phyloP scores from a whole-genome alignment of 2,113 vertebrate species.

The Cyanistes caeruleus region DNA sequence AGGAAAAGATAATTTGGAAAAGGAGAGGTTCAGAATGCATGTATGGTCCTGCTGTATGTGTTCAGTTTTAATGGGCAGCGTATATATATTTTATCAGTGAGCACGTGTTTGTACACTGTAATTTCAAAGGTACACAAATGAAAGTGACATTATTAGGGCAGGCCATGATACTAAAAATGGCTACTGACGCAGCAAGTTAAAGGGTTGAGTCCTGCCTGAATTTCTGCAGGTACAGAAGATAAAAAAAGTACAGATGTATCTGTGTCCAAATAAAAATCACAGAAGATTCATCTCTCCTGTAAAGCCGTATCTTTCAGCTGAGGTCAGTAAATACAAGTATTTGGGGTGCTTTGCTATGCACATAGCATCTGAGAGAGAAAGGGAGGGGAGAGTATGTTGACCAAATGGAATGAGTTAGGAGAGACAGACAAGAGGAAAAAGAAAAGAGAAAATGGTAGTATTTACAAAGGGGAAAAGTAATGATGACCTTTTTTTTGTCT shows the following conservation, averaged over 20 bases:
- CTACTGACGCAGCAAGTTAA: neutral
- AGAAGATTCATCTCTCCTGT: neutral
- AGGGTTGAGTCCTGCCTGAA: neutral
- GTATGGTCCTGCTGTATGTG: rapidly evolving
- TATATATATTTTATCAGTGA: rapidly evolving
- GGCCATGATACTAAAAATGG: neutral
- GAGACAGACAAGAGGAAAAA: neutral
- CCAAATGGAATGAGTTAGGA: neutral
- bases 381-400: neutral
- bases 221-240: neutral
- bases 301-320: neutral
- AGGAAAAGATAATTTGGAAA: neutral
- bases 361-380: neutral
- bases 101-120: neutral
- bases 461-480: neutral
- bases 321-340: neutral
- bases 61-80: neutral
- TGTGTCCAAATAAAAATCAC: neutral
- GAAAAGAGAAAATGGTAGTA: neutral
- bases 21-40: neutral
- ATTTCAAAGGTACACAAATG: neutral
- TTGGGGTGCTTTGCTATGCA: neutral
- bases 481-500: neutral
- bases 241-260: neutral
- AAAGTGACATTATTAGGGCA: neutral